Evolutionary conservation across 2,888 invertebrate genomes (phyloP).

Genomic region (Hecatera dysodea): DNA sequence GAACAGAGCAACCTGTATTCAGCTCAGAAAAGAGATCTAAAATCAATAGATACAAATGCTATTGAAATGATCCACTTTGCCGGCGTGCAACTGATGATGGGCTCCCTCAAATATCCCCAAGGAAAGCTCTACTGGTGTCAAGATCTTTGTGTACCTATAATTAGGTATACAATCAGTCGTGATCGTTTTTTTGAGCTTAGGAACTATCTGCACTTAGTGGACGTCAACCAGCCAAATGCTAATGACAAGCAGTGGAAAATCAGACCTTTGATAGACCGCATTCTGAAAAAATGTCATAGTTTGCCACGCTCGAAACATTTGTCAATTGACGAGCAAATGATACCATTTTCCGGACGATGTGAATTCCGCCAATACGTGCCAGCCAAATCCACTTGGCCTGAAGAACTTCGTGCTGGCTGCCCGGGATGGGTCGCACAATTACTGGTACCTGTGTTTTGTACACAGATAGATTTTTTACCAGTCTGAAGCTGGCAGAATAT

Average conservation of each 20-base stretch:
- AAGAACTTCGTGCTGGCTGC: constrained; percentile 69
- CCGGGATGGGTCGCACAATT: constrained; percentile 56
- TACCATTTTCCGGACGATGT: constrained; percentile 67
- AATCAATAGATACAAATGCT: constrained; percentile 41
- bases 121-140: constrained; percentile 40
- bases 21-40: constrained; percentile 46
- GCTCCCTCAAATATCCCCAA: constrained; percentile 41
- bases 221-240: constrained; percentile 12
- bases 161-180: constrained; percentile 40
- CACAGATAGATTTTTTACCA: constrained; percentile 47
- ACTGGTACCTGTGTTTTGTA: constrained; percentile 42
- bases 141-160: constrained; percentile 39
- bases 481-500: constrained; percentile 35
- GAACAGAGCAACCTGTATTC: constrained; percentile 55
- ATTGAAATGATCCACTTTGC: constrained; percentile 37
- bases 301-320: constrained; percentile 62
- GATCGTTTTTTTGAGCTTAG: constrained; percentile 32
- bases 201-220: constrained; percentile 39
- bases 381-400: constrained; percentile 67
- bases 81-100: constrained; percentile 43
- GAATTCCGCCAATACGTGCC: constrained; percentile 54
- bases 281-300: constrained; percentile 32
- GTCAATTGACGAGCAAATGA: constrained; percentile 69
- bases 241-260: constrained; percentile 21
- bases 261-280: constrained; percentile 2